Conservation (phyloP, 1,140 invertebrate species). For the Mizuhopecten yessoensis region DNA sequence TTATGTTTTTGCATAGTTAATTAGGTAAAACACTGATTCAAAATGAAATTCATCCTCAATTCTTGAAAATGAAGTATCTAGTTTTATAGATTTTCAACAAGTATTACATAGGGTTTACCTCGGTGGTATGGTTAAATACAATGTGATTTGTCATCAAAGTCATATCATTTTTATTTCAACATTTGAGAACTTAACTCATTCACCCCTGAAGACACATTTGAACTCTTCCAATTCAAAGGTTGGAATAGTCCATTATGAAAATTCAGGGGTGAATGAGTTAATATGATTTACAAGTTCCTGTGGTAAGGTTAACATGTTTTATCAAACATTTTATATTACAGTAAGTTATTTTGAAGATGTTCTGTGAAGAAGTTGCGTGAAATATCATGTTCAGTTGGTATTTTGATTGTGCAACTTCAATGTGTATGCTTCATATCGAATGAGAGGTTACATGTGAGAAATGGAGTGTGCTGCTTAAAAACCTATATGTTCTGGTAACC, state of each 20-base stretch:
- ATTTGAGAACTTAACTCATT: neutral
- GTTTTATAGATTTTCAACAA: too few species aligned
- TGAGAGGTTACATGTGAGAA: neutral
- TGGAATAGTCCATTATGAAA: too few species aligned
- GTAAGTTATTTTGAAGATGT: constrained; percentile 7
- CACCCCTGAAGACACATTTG: too few species aligned
- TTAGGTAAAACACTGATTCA: too few species aligned
- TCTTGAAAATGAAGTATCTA: too few species aligned
- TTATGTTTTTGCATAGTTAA: too few species aligned
- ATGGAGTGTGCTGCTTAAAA: neutral
- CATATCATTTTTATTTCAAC: neutral
- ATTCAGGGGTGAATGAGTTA: too few species aligned
- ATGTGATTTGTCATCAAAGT: neutral
- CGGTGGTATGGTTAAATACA: too few species aligned
- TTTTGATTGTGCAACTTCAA: neutral
- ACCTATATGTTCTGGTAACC: neutral
- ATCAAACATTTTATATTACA: neutral
- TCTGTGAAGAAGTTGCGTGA: neutral
- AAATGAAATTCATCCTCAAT: too few species aligned
- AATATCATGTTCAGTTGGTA: neutral
- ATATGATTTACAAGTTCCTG: neutral
- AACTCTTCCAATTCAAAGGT: too few species aligned
- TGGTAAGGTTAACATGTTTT: neutral
- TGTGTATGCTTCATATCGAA: neutral
- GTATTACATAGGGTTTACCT: too few species aligned